Base-by-base conservation (phyloP, 2,113 vertebrate species). In the Platycercus adscitus region DNA sequence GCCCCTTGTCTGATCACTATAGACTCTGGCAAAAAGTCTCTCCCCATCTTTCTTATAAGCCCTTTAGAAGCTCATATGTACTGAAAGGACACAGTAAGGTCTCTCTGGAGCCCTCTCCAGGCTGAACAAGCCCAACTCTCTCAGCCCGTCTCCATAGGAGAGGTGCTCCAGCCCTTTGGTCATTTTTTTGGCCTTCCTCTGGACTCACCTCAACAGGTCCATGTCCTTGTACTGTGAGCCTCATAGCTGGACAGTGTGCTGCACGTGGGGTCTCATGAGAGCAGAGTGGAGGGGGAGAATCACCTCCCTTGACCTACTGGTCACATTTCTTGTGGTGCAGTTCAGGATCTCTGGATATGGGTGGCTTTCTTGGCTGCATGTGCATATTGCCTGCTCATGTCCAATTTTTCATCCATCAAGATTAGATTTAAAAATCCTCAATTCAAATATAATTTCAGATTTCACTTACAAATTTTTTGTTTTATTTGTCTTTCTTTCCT, bases 211-310 rank as follows among this genome's bases (percentile, higher is more conserved):
- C 5, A 35, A 25, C 10, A 68, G 7, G 6, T 52, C 9, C 7
- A 24, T 46, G 14, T 39, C 9, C 3, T 15, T 31, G 23, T 52
- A 2, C 3, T 52, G 37, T 2, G 10, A 3, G 6, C 7, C 10
- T n/a, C 29, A 58, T 11, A 80, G 23, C 7, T 68, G 37, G 9
- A 44, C 0, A 1, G 15, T 58, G 7, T 3, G 14, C 20, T 56
- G 6, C 35, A 70, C 24, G 3, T 63, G 29, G 7, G 3, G 2
- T 63, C 33, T 66, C 14, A n/a, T 3, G 1, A 43, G 43, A 68
- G 13, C 1, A 4, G 33, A 82, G 5, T 1, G 46, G 28, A 66
- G 18, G 4, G 8, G 0, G 0, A 66, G 23, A 68, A 39, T 56
- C 56, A 58, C 33, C 33, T 35, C 33, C 56, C 14, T 58, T 35